Base-by-base conservation (phyloP, 2,888 invertebrate species). In the Chymomyza procnemis region DNA sequence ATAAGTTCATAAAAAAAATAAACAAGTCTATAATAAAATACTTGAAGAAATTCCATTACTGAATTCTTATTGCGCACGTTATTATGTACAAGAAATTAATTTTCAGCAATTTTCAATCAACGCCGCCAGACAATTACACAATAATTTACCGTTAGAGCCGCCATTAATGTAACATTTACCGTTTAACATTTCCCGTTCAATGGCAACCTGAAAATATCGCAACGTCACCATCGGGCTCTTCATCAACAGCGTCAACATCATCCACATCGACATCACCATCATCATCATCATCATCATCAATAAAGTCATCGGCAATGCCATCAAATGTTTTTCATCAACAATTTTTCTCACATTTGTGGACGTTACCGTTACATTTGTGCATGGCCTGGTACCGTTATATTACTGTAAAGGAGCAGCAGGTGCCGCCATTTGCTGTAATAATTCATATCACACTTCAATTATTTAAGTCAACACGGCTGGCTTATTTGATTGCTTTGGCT, bases 371-470 rank as follows among this genome's bases (percentile, higher is more conserved):
- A 41, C 34, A 9, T 9, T 41, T 41, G 34, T 41, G 34, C 34
- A 12, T 41, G 34, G 34, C 12, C 2, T 41, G 9, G 9, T 41
- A 41, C 34, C 34, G 34, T 41, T 41, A 12, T 12, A 26, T 26
- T 26, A 26, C 6, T 4, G 26, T 3, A 19, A 50, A 19, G 50
- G 19, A 50, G 50, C 50, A 50, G n/a, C 50, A 50, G 50, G 47
- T 52, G 50, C 52, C 26, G 26, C 34, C 34, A 56, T 56, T n/a
- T 46, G 26, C 16, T 58, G 61, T 61, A 56, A 74, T 76, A 81
- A 67, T 61, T 81, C 81, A 74, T 74, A 66, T 68, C 68, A 65
- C 70, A 72, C 76, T 74, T 74, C 76, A 73, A 79, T 81, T 81
- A 76, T 73, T 61, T 61, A 69, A 79, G 76, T 71, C 74, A 79